These are phyloP conservation scores for Mesoligia furuncula DNA, from an alignment of 2,888 invertebrate species.

Conservation along the genomic window DNA sequence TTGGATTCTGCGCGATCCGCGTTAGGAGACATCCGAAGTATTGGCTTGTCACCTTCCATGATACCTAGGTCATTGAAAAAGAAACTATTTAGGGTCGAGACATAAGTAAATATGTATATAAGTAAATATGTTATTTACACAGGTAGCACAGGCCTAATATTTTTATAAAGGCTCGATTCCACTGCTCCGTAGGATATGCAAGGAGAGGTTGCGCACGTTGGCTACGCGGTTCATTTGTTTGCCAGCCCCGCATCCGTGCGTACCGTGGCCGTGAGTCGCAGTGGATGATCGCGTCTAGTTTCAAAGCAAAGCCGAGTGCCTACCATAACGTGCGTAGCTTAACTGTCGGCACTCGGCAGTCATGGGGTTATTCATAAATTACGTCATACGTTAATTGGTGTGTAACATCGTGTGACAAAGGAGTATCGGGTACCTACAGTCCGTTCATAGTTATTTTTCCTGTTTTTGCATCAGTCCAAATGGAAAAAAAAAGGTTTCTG, in stretches of 20 bases:
- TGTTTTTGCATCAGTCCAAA: no score
- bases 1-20: neutral
- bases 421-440: neutral
- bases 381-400: neutral
- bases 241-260: neutral
- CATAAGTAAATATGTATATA: neutral
- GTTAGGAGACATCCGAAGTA: slow-evolving; percentile 62
- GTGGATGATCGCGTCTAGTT: neutral
- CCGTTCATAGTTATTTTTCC: no score
- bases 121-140: neutral
- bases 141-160: neutral
- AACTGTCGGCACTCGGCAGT: neutral
- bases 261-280: neutral
- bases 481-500: no score
- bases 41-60: slow-evolving; percentile 67
- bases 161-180: neutral
- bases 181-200: neutral
- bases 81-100: neutral
- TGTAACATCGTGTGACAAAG: neutral
- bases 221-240: neutral
- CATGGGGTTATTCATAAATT: neutral
- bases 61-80: slow-evolving; percentile 50
- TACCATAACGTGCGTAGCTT: no score
- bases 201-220: neutral
- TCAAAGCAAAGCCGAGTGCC: neutral